phyloP scores from a whole-genome alignment of 1,140 invertebrate genomes.

The Aphelinus atriplicis region DNA sequence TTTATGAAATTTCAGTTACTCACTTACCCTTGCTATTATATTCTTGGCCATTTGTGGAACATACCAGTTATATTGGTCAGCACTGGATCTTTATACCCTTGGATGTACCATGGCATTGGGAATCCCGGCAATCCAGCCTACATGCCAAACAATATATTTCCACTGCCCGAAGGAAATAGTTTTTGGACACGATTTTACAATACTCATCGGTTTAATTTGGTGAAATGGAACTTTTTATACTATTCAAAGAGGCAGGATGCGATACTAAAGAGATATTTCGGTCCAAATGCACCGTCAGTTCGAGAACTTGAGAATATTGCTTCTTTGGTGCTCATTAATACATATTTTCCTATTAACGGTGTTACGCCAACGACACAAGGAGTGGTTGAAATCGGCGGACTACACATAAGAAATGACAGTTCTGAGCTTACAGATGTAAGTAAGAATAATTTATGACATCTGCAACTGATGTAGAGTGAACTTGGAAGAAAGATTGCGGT shows the following conservation, averaged over 20 bases:
- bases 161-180: constrained; percentile 63
- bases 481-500: too few species aligned
- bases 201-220: constrained; percentile 38
- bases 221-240: constrained; percentile 45
- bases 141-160: constrained; percentile 56
- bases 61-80: constrained; percentile 70
- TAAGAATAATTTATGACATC: constrained; percentile 2
- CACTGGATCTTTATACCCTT: constrained; percentile 70
- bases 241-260: constrained; percentile 47
- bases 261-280: constrained; percentile 59
- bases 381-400: constrained; percentile 70
- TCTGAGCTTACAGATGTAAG: constrained; percentile 46
- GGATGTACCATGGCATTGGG: constrained; percentile 70
- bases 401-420: constrained; percentile 63
- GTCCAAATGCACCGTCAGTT: constrained; percentile 54
- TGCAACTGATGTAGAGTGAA: not conserved
- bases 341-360: constrained; percentile 67
- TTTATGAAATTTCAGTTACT: constrained; percentile 49
- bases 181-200: constrained; percentile 72
- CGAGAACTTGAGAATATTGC: constrained; percentile 62
- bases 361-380: constrained; percentile 63
- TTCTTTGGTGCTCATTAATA: constrained; percentile 69
- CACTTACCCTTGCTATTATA: constrained; percentile 56
- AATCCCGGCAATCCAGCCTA: constrained; percentile 72
- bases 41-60: constrained; percentile 59